A percentile compares a stretch with the other conserved stretches of the same genome.
phyloP scores from a whole-genome alignment of 2,888 invertebrate species.

The Ditula angustiorana region DNA sequence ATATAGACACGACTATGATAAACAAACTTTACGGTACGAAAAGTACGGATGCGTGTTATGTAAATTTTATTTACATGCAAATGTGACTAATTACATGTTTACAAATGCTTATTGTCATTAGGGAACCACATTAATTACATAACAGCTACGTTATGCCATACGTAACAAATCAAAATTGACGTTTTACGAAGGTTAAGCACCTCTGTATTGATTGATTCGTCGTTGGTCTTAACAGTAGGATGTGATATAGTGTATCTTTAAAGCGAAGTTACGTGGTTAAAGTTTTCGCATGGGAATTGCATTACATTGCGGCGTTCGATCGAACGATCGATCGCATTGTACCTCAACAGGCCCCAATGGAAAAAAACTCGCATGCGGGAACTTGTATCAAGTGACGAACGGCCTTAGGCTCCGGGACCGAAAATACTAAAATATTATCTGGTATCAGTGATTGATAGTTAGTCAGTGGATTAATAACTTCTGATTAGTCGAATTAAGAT shows the following conservation, averaged over 20 bases:
- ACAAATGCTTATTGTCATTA: constrained; percentile 80
- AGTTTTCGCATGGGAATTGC: too few species aligned
- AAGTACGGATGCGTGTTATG: constrained; percentile 43
- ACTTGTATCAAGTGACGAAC: too few species aligned
- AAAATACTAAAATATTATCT: too few species aligned
- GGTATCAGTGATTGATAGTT: too few species aligned
- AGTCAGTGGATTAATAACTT: too few species aligned
- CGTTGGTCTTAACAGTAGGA: constrained; percentile 4
- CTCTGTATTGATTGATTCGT: constrained; percentile 1
- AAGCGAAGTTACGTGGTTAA: neutral
- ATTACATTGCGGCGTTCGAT: too few species aligned
- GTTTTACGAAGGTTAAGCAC: neutral
- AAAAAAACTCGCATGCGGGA: too few species aligned
- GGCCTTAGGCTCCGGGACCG: too few species aligned
- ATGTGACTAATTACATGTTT: constrained; percentile 58
- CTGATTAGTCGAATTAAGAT: too few species aligned
- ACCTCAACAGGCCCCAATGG: too few species aligned
- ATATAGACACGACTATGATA: constrained; percentile 54
- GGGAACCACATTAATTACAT: constrained; percentile 55
- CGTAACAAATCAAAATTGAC: constrained; percentile 35
- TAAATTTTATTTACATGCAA: constrained; percentile 61
- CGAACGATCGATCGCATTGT: too few species aligned
- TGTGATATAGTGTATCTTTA: neutral
- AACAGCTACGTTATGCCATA: constrained; percentile 43
- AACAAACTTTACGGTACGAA: constrained; percentile 61